Evolutionary conservation across 2,113 vertebrate species (phyloP).

Genomic region (Camarhynchus parvulus): DNA sequence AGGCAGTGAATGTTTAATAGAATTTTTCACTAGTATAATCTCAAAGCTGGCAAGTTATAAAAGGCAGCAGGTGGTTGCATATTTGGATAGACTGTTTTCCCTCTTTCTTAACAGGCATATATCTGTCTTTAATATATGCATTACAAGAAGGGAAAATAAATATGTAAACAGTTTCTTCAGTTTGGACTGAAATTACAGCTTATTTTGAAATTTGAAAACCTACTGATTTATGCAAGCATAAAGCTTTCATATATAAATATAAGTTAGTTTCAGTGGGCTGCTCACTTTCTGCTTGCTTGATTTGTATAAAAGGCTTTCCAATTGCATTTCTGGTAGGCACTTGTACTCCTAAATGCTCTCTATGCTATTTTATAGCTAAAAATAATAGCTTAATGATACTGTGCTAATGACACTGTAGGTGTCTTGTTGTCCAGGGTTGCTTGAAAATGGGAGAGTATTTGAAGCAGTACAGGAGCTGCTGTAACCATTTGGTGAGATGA

Average conservation of each 20-base stretch:
- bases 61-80: neutral
- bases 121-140: neutral
- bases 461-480: neutral
- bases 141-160: neutral
- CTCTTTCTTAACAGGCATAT: neutral
- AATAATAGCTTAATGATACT: neutral
- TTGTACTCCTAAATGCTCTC: neutral
- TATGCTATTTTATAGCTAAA: neutral
- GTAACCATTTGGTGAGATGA: neutral
- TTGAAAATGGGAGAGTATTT: neutral
- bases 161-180: neutral
- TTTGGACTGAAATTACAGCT: constrained; percentile 19
- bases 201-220: neutral
- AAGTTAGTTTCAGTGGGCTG: neutral
- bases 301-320: neutral
- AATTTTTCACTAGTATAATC: neutral
- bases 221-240: neutral
- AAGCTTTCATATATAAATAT: neutral
- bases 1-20: neutral
- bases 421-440: neutral
- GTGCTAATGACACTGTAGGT: neutral
- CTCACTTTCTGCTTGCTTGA: neutral
- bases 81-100: neutral
- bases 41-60: neutral
- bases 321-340: neutral